Evolutionary conservation across 2,113 vertebrate genomes (phyloP).

Genomic region (Elanoides forficatus): DNA sequence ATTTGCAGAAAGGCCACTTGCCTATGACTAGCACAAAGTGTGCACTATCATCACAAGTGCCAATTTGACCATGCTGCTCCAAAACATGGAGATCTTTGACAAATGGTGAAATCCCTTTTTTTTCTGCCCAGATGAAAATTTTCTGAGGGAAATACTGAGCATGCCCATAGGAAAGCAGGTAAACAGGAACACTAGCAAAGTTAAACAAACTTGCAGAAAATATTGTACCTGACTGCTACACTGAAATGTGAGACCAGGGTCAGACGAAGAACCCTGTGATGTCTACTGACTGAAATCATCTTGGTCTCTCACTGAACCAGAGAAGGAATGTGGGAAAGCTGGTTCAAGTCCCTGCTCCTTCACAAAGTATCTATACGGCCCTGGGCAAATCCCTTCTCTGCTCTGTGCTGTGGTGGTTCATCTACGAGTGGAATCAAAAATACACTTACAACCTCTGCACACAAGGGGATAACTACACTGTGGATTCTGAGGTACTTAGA

Average conservation of each 20-base stretch:
- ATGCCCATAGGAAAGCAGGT: accelerated
- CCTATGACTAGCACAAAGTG: neutral
- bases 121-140: neutral
- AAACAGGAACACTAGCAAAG: neutral
- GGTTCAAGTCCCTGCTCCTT: neutral
- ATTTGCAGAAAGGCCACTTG: neutral
- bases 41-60: neutral
- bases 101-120: neutral
- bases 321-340: slow-evolving; percentile 31
- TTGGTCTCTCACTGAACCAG: slow-evolving; percentile 18
- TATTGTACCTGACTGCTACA: neutral
- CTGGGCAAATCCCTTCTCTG: neutral
- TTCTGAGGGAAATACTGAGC: neutral
- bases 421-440: neutral
- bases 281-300: neutral
- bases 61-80: neutral
- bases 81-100: neutral
- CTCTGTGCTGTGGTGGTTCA: neutral
- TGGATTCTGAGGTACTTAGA: neutral
- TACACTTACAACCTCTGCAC: neutral
- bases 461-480: accelerated
- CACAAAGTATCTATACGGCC: neutral
- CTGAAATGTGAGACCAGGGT: neutral
- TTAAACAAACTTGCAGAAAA: neutral
- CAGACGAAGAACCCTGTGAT: neutral